Conservation (phyloP, 2,888 invertebrate genomes). For the Phlogophora meticulosa region DNA sequence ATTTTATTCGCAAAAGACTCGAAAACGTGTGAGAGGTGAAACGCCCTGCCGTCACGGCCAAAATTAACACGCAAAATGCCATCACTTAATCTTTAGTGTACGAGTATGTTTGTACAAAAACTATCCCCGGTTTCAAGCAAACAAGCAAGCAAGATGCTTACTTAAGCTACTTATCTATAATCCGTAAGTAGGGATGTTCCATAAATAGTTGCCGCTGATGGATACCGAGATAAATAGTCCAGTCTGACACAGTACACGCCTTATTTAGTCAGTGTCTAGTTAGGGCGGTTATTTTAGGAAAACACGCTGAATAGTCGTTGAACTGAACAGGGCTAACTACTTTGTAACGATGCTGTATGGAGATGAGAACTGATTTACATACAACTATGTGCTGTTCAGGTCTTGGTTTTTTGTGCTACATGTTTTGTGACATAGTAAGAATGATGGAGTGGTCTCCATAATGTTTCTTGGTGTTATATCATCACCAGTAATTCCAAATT, state of each 20-base stretch:
- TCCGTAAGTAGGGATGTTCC: conserved; percentile 35
- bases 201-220: conserved; percentile 61
- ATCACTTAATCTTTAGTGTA: too few species aligned
- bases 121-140: too few species aligned
- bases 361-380: conserved; percentile 46
- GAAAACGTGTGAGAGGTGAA: too few species aligned
- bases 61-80: too few species aligned
- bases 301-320: conserved; percentile 36
- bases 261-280: conserved; percentile 56
- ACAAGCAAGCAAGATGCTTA: neutral
- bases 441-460: conserved; percentile 1
- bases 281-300: conserved; percentile 64
- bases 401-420: neutral
- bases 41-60: too few species aligned
- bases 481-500: too few species aligned
- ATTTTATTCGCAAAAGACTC: too few species aligned
- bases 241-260: conserved; percentile 51
- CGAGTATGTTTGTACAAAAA: too few species aligned
- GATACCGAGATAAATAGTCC: conserved; percentile 62
- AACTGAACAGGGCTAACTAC: conserved; percentile 29
- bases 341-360: conserved; percentile 30
- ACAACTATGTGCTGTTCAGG: conserved; percentile 7
- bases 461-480: neutral
- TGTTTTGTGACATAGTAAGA: neutral
- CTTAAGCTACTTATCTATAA: conserved; percentile 11